Base-by-base conservation (phyloP, 2,113 vertebrate species). In the Piprites chloris region DNA sequence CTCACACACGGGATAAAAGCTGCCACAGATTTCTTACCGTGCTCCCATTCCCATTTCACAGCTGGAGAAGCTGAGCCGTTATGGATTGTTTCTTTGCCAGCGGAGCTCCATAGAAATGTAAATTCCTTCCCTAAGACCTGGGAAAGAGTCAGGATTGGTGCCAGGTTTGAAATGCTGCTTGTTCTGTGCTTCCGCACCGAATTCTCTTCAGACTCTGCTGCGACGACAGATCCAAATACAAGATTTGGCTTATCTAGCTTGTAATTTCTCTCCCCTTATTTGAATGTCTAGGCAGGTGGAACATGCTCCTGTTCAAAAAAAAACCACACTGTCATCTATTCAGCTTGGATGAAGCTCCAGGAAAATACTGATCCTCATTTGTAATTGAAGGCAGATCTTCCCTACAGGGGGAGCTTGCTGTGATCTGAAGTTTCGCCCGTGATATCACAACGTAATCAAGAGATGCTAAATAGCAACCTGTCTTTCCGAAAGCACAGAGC, bases 81-180 rank as follows among this genome's bases (percentile, higher is more conserved):
- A 22, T 22, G 44, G 76, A 71, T 91, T 93, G 79, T 90, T 96
- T 68, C 30, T 39, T 46, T 93, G 85, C 52, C 65, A 83, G 30
- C 41, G 22, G 61, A 81, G 59, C 78, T 95, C 85, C 79, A 71
- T 12, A 92, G 80, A 91, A 81, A 93, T 95, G 93, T 90, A 91
- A 93, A 96, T 93, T 27, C 52, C 44, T 90, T 53, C 47, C 65
- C 42, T 84, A 74, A 95, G 50, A 86, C 82, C 82, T 7, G 27
- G 55, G 63, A 69, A 78, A 77, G 74, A 76, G 50, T 67, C 56
- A 30, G 59, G 37, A 63, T 65, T 27, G 4, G 37, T 71, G 92
- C 90, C 82, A 95, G 88, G 79, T 72, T 94, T 86, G 72, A 95
- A 96, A 90, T 15, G 47, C 52, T 88, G 35, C 82, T 91, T 76